These are phyloP conservation scores for Noctua comes DNA, from an alignment of 2,888 invertebrate genomes.

Conservation along the genomic window DNA sequence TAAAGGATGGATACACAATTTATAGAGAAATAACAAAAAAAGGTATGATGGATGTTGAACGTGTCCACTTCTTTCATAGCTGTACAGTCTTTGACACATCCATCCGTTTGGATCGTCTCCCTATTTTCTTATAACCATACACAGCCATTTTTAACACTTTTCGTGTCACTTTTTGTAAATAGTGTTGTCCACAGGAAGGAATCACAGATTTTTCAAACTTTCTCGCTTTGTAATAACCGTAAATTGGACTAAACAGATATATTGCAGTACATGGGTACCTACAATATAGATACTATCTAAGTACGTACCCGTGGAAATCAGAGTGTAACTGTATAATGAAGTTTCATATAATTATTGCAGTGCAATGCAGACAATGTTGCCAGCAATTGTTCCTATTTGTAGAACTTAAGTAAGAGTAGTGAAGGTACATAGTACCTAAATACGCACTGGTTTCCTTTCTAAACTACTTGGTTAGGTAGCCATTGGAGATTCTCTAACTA, in stretches of 20 bases:
- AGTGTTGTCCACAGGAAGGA: background rate
- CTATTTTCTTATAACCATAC: background rate
- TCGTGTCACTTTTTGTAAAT: background rate
- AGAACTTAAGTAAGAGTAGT: conserved; percentile 39
- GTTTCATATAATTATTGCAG: conserved; percentile 64
- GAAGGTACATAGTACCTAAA: conserved; percentile 5
- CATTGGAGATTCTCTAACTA: background rate
- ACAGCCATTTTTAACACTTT: background rate
- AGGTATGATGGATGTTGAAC: too few species aligned
- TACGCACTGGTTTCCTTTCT: background rate
- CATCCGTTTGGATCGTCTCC: background rate
- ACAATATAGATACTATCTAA: conserved; percentile 40
- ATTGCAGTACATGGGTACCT: conserved; percentile 33
- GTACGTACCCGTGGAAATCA: conserved; percentile 67
- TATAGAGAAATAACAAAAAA: too few species aligned
- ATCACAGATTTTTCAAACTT: conserved; percentile 14
- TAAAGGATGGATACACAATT: too few species aligned
- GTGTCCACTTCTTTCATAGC: too few species aligned
- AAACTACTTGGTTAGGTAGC: background rate
- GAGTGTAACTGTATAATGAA: conserved; percentile 75
- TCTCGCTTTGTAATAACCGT: conserved; percentile 21
- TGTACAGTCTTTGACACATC: background rate
- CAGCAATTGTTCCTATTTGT: conserved; percentile 48
- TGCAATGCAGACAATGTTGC: conserved; percentile 53
- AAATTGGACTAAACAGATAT: conserved; percentile 10